These are phyloP conservation scores for Colius striatus DNA, from an alignment of 2,113 vertebrate species.

Conservation along the genomic window DNA sequence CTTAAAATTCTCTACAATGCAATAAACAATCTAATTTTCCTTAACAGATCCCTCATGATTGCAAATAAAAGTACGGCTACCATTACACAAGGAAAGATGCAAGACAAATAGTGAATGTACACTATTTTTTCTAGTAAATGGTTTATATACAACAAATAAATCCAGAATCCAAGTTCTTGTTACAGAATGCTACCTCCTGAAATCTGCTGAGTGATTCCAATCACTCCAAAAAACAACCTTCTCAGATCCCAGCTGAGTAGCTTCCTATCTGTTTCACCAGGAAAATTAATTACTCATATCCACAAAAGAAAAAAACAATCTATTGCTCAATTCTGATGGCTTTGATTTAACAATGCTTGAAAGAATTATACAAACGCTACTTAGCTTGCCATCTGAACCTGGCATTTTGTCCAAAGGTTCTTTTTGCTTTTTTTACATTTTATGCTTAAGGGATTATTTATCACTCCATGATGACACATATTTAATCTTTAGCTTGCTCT, in stretches of 20 bases:
- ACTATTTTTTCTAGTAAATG: background rate
- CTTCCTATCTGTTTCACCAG: background rate
- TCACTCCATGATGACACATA: background rate
- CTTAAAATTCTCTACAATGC: too few relatives aligned
- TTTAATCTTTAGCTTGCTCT: background rate
- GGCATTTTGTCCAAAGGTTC: background rate
- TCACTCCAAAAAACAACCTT: background rate
- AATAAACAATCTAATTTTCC: background rate
- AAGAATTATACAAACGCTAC: background rate
- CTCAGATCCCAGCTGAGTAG: background rate
- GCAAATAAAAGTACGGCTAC: background rate
- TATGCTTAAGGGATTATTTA: background rate
- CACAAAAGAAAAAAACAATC: background rate
- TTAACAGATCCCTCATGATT: background rate
- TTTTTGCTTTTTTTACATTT: background rate
- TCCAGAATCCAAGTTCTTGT: background rate
- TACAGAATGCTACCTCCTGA: background rate
- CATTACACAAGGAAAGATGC: background rate
- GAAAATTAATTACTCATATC: background rate
- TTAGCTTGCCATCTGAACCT: background rate
- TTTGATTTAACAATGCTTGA: background rate
- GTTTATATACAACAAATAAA: slow-evolving; percentile 5
- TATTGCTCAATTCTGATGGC: background rate
- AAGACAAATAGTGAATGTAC: background rate
- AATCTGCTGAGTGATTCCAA: background rate